A percentile compares a stretch with the other conserved stretches of the same genome.
phyloP scores from a whole-genome alignment of 35 echinoderm and acorn worm species.

The Ophioderma brevispina region DNA sequence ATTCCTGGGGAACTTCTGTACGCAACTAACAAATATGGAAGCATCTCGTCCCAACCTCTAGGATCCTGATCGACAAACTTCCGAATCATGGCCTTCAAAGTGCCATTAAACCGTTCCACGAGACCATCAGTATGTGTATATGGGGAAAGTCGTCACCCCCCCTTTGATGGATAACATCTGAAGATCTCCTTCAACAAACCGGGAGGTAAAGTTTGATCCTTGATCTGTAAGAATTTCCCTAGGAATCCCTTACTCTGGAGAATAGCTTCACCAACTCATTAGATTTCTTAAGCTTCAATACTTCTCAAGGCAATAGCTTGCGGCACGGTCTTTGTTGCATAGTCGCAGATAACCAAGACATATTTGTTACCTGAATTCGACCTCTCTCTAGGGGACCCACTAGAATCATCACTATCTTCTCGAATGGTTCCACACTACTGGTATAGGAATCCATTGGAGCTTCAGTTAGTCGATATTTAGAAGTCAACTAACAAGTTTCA shows the following conservation, averaged over 20 bases:
- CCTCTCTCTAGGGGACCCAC: conserved; percentile 58
- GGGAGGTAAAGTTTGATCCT: conserved; percentile 60
- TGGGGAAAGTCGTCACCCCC: conserved; percentile 50
- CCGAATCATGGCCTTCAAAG: conserved; percentile 65
- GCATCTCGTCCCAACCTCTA: conserved; percentile 62
- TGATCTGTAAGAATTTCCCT: conserved; percentile 82
- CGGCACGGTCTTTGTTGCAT: conserved; percentile 67
- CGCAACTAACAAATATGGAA: conserved; percentile 28
- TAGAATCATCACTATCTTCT: conserved; percentile 49
- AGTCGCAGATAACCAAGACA: conserved; percentile 64
- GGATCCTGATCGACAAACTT: conserved; percentile 49
- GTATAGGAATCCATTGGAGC: conserved; percentile 59
- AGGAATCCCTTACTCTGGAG: conserved; percentile 53
- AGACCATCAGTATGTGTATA: conserved; percentile 51
- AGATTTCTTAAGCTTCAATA: conserved; percentile 55
- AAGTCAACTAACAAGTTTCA: conserved; percentile 22
- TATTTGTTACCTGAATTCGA: conserved; percentile 34
- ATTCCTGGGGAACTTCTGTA: conserved; percentile 54
- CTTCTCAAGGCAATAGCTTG: conserved; percentile 59
- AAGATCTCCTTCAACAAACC: conserved; percentile 61
- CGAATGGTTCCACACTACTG: conserved; percentile 52
- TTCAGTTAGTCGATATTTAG: background rate
- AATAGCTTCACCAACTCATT: conserved; percentile 63
- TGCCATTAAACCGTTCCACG: no score
- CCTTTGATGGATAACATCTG: conserved; percentile 52